Conservation (phyloP, 2,888 invertebrate species). For the Lathronympha strigana region DNA sequence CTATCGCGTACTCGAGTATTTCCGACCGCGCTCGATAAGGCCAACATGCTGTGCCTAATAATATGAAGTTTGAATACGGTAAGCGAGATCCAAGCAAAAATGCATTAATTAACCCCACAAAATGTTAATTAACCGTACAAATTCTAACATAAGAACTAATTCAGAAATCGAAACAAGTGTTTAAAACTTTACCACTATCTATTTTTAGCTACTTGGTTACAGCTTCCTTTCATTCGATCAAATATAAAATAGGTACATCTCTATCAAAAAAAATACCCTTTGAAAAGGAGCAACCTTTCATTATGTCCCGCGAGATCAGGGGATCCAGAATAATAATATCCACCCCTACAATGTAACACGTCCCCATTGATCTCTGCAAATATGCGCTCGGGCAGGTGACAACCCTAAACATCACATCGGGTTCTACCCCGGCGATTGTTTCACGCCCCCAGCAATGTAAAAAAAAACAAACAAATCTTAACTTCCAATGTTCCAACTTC, state of each 20-base stretch:
- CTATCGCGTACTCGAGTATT: constrained; percentile 83
- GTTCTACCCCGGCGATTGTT: constrained; percentile 14
- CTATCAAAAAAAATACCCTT: constrained; percentile 45
- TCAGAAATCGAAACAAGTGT: background rate
- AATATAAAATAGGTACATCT: constrained; percentile 40
- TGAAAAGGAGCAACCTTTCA: constrained; percentile 47
- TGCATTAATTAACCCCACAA: constrained; percentile 46
- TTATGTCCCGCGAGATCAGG: constrained; percentile 50
- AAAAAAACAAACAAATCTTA: background rate
- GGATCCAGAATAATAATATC: constrained; percentile 52
- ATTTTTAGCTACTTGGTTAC: background rate
- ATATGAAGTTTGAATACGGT: constrained; percentile 57
- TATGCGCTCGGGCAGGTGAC: constrained; percentile 52
- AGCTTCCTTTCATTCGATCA: background rate
- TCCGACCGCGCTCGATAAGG: constrained; percentile 84
- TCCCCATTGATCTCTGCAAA: constrained; percentile 50
- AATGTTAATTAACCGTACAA: no score
- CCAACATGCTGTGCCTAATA: constrained; percentile 61
- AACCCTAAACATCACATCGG: constrained; percentile 47
- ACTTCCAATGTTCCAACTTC: background rate
- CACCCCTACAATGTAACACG: constrained; percentile 50
- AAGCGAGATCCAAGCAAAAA: constrained; percentile 39
- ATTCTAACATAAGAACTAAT: background rate
- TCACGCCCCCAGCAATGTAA: constrained; percentile 30
- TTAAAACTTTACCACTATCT: background rate